Evolutionary conservation across 2,113 vertebrate genomes (phyloP).

Genomic region (Zosterops hypoxanthus): DNA sequence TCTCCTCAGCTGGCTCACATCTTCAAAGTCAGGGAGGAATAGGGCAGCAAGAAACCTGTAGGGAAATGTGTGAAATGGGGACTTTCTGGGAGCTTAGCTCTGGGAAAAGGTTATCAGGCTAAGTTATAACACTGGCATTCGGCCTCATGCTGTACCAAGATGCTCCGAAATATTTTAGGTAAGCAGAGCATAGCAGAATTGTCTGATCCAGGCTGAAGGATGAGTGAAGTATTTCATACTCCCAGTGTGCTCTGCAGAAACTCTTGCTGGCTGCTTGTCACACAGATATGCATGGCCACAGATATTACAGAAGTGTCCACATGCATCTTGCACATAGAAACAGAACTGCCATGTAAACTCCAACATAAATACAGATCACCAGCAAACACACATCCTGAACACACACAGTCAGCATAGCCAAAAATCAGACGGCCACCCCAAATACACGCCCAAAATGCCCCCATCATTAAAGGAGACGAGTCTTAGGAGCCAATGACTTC

Average conservation of each 20-base stretch:
- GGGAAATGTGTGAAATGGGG: rapidly evolving
- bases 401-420: not conserved
- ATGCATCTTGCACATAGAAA: not conserved
- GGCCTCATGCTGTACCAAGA: not conserved
- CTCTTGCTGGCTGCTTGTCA: not conserved
- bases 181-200: not conserved
- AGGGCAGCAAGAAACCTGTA: not conserved
- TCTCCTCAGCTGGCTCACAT: not conserved
- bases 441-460: not conserved
- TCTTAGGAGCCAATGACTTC: not conserved
- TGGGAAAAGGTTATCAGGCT: not conserved
- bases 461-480: not conserved
- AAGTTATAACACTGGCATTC: not conserved
- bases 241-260: not conserved
- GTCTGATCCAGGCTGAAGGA: not conserved
- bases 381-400: not conserved
- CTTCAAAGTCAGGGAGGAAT: not conserved
- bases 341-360: not conserved
- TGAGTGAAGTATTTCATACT: not conserved
- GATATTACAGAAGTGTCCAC: not conserved
- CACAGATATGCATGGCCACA: not conserved
- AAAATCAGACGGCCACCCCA: not conserved
- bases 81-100: not conserved
- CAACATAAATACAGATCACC: not conserved
- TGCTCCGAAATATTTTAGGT: not conserved